Conservation (phyloP, 2,113 vertebrate genomes). For the Neolamprologus fasciatus region DNA sequence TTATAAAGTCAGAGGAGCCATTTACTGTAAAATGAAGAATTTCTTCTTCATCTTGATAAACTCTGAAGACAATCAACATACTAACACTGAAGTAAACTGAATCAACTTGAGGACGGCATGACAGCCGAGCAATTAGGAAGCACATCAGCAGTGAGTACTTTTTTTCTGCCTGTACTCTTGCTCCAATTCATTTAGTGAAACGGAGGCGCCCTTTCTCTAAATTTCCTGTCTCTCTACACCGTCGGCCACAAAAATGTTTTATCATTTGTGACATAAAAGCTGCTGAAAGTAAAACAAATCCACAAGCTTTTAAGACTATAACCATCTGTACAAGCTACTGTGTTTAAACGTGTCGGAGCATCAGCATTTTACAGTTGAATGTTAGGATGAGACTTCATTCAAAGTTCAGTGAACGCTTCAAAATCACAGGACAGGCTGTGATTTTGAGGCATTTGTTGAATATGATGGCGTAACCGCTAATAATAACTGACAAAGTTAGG, state of each 20-base stretch:
- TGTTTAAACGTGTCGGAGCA: background rate
- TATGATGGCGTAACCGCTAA: background rate
- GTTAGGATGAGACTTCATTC: background rate
- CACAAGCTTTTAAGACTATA: background rate
- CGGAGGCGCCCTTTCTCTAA: background rate
- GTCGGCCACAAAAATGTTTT: background rate
- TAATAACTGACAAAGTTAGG: background rate
- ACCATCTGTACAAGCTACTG: background rate
- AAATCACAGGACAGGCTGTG: background rate
- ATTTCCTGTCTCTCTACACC: background rate
- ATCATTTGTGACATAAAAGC: background rate
- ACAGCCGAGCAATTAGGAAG: background rate
- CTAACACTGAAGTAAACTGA: background rate
- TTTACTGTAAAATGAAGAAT: background rate
- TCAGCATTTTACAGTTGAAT: background rate
- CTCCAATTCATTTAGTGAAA: background rate
- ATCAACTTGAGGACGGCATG: background rate
- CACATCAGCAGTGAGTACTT: background rate
- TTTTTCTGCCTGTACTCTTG: background rate
- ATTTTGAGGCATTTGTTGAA: background rate
- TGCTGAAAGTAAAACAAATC: background rate
- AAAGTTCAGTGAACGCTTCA: background rate
- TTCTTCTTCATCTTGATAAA: background rate
- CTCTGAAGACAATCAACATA: background rate
- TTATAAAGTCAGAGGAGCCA: background rate